These are phyloP conservation scores for Ochlodes sylvanus DNA, from an alignment of 2,888 invertebrate species.

Conservation along the genomic window DNA sequence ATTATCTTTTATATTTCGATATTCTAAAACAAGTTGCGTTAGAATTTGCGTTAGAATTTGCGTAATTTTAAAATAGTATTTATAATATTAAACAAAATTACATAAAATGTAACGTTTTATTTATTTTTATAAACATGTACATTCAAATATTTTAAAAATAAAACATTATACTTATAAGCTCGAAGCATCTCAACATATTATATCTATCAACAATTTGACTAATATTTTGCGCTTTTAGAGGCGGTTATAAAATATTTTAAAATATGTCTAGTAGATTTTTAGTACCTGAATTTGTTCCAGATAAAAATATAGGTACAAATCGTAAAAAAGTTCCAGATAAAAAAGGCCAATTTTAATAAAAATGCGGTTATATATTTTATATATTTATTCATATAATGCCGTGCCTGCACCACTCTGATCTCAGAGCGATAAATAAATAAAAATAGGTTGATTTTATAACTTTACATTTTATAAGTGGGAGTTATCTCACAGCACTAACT, in stretches of 20 bases:
- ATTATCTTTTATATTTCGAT: constrained; percentile 7
- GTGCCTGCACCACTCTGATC: not conserved
- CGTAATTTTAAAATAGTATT: constrained; percentile 7
- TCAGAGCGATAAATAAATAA: not conserved
- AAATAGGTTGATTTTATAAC: not conserved
- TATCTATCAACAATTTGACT: too few species aligned
- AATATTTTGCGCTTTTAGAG: not conserved
- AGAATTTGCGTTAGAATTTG: constrained; percentile 34
- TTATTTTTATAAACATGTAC: not conserved
- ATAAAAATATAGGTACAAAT: too few species aligned
- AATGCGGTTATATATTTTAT: too few species aligned
- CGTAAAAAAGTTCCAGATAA: too few species aligned
- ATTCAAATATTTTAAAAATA: not conserved
- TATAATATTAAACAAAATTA: constrained; percentile 2
- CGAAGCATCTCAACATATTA: too few species aligned
- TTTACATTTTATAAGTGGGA: not conserved
- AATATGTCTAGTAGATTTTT: not conserved
- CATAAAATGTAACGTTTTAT: not conserved
- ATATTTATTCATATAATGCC: too few species aligned
- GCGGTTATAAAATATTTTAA: not conserved
- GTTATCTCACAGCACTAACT: not conserved
- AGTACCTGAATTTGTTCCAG: too few species aligned
- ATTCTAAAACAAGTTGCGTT: constrained; percentile 37
- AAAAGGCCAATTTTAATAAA: too few species aligned
- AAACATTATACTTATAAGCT: not conserved